Percentiles rank a stretch among this genome's conserved stretches.
These are phyloP conservation scores for Diarsia brunnea DNA, from an alignment of 2,888 invertebrate genomes.

Conservation along the genomic window DNA sequence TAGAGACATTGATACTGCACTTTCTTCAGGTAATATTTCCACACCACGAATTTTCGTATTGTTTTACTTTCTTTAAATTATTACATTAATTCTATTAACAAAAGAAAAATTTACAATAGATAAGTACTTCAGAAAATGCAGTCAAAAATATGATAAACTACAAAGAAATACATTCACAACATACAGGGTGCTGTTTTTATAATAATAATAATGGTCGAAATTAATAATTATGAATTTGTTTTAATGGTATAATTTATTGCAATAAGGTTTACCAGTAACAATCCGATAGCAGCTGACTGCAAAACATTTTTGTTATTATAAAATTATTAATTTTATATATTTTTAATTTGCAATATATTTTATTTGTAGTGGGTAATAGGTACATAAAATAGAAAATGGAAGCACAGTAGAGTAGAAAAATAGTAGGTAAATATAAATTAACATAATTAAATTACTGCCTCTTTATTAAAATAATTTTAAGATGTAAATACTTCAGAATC, in stretches of 20 bases:
- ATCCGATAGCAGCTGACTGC: slow-evolving; percentile 94
- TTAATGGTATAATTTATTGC: slow-evolving; percentile 72
- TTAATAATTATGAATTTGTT: slow-evolving; percentile 73
- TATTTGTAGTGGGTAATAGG: slow-evolving; percentile 54
- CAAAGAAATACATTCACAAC: slow-evolving; percentile 59
- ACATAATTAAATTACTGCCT: slow-evolving; percentile 40
- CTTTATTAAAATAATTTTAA: slow-evolving; percentile 36
- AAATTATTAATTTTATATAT: slow-evolving; percentile 78
- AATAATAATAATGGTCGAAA: slow-evolving; percentile 73
- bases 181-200: slow-evolving; percentile 65
- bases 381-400: slow-evolving; percentile 62
- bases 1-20: slow-evolving; percentile 18
- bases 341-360: slow-evolving; percentile 70
- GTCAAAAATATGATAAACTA: slow-evolving; percentile 61
- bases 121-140: slow-evolving; percentile 56
- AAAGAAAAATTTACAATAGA: neutral
- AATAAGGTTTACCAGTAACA: slow-evolving; percentile 92
- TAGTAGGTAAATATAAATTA: slow-evolving; percentile 40
- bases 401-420: slow-evolving; percentile 58
- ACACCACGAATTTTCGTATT: neutral
- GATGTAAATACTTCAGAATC: neutral
- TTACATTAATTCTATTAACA: neutral
- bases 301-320: slow-evolving; percentile 86
- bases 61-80: neutral
- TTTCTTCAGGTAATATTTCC: slow-evolving; percentile 12